Base-by-base conservation (phyloP, 1,140 invertebrate species). In the Coenobita brevimanus region DNA sequence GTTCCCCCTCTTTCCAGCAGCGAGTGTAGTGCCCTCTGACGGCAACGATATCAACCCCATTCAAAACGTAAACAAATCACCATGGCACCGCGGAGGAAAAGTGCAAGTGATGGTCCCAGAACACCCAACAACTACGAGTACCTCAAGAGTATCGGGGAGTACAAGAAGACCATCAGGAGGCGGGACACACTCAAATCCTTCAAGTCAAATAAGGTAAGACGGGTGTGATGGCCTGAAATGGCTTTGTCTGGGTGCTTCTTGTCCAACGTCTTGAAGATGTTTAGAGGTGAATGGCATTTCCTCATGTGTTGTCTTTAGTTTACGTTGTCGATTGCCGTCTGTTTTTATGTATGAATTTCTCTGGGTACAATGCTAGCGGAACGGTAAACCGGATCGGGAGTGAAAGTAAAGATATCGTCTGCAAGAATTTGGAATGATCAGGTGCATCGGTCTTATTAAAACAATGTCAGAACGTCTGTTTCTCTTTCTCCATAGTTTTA, bases 121-220 rank as follows among this genome's bases (percentile, higher is more conserved):
- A 90, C 85, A 80, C 80, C 80, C 10, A 83, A 90, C 76, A 90
- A 90, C 73, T 90, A 88, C 54, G 89, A 90, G 67, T 90, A 88
- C 75, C 60, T 90, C n/a, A 87, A 64, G 27, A 90, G 85, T 71
- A 50, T 90, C 41, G 83, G 89, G 15, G 89, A 90, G 0, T 90
- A 83, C 30, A 90, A 90, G 62, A 90, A 90, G 57, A 90, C 89
- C 1, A 83, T 90, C 41, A 6, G 89, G 46, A 82, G 89, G 73
- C 82, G 89, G 73, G 89, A 90, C n/a, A 86, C 89, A n/a, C 84
- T 88, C 62, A 90, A 83, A 62, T 64, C 46, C 78, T 60, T 81
- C n/a, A 90, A 88, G 54, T 78, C 60, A 57, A 82, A 85, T 30
- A 90, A 90, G 89, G 89, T 90, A 69, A 86, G 69, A 27, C 8